Conservation (phyloP, 2,888 invertebrate genomes). For the Acanthococcus lagerstroemiae region DNA sequence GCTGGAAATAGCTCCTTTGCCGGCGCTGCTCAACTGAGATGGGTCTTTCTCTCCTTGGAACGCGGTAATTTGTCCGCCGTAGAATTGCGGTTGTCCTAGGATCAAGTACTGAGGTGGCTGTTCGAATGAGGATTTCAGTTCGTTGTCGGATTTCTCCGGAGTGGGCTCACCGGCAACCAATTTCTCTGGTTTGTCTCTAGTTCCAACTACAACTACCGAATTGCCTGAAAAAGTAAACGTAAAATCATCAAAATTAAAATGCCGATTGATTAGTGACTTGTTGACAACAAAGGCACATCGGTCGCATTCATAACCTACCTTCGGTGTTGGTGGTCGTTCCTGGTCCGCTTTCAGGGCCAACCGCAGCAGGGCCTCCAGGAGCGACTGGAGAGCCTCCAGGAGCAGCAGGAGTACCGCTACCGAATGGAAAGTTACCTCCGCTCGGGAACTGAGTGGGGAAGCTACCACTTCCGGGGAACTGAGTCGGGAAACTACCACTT, state of each 20-base stretch:
- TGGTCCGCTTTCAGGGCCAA: background rate
- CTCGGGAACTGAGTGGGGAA: too few relatives aligned
- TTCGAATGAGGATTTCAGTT: background rate
- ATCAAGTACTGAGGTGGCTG: conserved; percentile 41
- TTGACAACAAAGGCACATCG: background rate
- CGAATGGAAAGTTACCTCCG: too few relatives aligned
- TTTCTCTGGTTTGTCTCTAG: conserved; percentile 9
- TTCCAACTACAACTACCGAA: background rate
- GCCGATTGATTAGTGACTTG: background rate
- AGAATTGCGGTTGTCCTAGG: conserved; percentile 46
- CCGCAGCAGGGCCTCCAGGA: background rate
- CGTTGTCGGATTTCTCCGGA: background rate
- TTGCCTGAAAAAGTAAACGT: background rate
- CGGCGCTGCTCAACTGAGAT: conserved; percentile 31
- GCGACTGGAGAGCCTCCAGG: background rate
- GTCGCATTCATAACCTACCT: background rate
- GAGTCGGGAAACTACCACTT: too few relatives aligned
- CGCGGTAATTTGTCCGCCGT: conserved; percentile 36
- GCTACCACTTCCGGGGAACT: too few relatives aligned
- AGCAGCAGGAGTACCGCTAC: background rate
- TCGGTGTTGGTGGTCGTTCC: background rate
- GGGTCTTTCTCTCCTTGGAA: conserved; percentile 33
- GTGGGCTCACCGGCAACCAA: background rate
- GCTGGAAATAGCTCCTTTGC: conserved; percentile 35
- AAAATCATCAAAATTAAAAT: background rate